These are phyloP conservation scores for Taeniopygia guttata DNA, from an alignment of 2,797 vertebrate species.

Conservation along the genomic window DNA sequence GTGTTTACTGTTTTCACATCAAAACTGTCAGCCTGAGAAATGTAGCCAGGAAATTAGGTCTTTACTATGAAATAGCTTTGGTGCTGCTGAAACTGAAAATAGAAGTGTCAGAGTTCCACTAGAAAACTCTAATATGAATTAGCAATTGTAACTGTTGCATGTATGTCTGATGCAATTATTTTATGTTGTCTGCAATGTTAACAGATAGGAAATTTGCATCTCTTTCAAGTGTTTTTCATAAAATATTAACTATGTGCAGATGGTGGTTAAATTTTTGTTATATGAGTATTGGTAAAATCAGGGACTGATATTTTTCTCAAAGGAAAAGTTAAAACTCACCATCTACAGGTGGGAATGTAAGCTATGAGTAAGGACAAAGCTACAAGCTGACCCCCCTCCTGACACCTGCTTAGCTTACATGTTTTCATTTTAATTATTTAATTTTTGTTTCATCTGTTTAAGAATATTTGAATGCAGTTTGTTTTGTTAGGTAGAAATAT, in stretches of 20 bases:
- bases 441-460: neutral
- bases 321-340: neutral
- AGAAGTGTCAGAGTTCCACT: neutral
- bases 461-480: neutral
- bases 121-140: neutral
- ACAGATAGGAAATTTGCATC: neutral
- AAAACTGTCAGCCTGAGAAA: neutral
- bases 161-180: neutral
- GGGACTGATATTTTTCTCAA: neutral
- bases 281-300: neutral
- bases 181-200: neutral
- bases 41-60: neutral
- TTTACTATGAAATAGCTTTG: neutral
- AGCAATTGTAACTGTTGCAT: neutral
- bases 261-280: neutral
- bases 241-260: neutral
- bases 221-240: neutral
- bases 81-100: neutral
- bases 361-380: neutral
- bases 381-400: neutral
- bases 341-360: neutral
- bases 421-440: neutral
- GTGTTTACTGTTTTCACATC: constrained; percentile 4
- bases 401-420: neutral
- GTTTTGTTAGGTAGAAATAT: neutral